Percentiles rank a stretch among this genome's conserved stretches.
These are phyloP conservation scores for Ceriagrion tenellum DNA, from an alignment of 2,888 invertebrate species.

Conservation along the genomic window DNA sequence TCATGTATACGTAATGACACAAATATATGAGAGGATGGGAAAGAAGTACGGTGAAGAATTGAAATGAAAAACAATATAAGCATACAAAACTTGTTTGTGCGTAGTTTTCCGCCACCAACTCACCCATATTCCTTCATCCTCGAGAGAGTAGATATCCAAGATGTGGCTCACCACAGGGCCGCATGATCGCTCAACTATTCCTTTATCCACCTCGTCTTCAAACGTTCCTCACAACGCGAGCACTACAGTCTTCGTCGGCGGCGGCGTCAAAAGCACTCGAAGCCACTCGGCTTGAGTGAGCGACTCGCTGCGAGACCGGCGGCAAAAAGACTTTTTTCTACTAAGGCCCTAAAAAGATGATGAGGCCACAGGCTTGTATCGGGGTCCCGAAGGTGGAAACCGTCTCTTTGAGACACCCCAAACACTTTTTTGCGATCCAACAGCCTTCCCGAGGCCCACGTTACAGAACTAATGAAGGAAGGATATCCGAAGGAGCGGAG, in stretches of 20 bases:
- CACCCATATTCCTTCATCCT: slow-evolving; percentile 66
- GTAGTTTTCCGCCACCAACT: slow-evolving; percentile 17
- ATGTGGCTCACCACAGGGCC: slow-evolving; percentile 59
- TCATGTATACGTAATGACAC: background rate
- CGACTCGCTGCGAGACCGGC: slow-evolving; percentile 28
- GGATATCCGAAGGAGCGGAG: slow-evolving; percentile 54
- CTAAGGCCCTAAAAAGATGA: slow-evolving; percentile 12
- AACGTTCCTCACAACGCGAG: slow-evolving; percentile 44
- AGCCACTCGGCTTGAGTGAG: slow-evolving; percentile 23
- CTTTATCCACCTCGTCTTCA: slow-evolving; percentile 25
- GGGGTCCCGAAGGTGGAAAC: slow-evolving; percentile 14
- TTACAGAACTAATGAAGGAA: slow-evolving; percentile 55
- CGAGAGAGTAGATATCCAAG: slow-evolving; percentile 63
- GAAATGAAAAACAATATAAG: background rate
- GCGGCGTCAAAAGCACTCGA: slow-evolving; percentile 53
- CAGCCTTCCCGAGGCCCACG: slow-evolving; percentile 63
- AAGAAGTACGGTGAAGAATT: background rate
- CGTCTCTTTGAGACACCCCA: slow-evolving; percentile 29
- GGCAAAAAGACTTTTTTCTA: background rate
- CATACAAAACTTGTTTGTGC: background rate
- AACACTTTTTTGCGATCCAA: slow-evolving; percentile 50
- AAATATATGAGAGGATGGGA: background rate
- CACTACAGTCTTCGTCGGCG: slow-evolving; percentile 59
- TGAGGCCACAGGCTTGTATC: slow-evolving; percentile 20
- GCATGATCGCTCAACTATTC: slow-evolving; percentile 57